Evolutionary conservation across 1,140 invertebrate species (phyloP), one percentile per base, ranked within the genome.

Genomic region (Solenopsis fugax): DNA sequence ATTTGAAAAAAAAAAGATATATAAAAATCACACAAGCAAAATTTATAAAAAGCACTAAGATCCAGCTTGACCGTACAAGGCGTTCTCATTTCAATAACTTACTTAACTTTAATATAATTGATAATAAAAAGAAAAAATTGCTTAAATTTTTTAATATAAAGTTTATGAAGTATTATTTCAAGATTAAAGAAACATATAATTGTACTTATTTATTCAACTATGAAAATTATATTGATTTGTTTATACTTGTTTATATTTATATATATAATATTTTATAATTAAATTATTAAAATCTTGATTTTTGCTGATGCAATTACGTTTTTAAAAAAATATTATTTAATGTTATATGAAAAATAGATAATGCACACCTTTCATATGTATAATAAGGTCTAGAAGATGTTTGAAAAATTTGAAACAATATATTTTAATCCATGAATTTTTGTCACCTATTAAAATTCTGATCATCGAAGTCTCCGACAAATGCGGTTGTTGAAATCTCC

Each of bases 401-500:
- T 64, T 37, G 6, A n/a, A 64, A 64, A 34, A 3, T 34, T 21
- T 73, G 56, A 16, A 9, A 13, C 7, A 54, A 41, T 41, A 10
- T 2, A 9, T 52, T 29, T 37, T n/a, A 58, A 34, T 56, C 13
- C 2, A 34, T 6, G 9, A 65, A 50, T 5, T 34, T 37, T 52
- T 13, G 6, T 56, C 12, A 82, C 2, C 29, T 24, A 56, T 64
- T 24, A 21, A 72, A 72, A 72, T 58, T 29, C 65, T 16, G 6
- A 82, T 82, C 50, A 37, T 82, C 37, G 24, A 82, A 72, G 52
- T 82, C 34, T 82, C 67, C 37, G 6, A 58, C 13, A 56, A 12
- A n/a, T 34, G 34, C 50, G 16, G 24, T 65, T 81, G 48, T 81
- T 81, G 64, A 81, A 71, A 56, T 82, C 52, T 71, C 37, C 50